Evolutionary conservation across 2,113 vertebrate genomes (phyloP), one percentile per base, ranked within the genome.

Genomic region (Steatornis caripensis): DNA sequence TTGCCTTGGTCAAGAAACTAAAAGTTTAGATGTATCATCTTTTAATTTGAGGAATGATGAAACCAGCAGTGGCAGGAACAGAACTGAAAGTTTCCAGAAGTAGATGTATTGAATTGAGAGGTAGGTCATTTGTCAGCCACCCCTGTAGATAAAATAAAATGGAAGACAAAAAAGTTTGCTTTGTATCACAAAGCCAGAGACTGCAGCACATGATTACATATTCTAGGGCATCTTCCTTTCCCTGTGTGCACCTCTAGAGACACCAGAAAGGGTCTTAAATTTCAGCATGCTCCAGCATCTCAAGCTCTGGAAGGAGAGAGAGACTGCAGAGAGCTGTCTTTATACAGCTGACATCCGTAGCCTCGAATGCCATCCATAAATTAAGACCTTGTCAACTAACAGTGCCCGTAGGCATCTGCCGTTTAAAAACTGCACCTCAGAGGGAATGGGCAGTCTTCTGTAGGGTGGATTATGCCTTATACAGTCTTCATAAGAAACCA

Each of bases 21-120:
- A 78, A 92, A 86, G 70, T 95, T 84, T 89, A 83, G 60, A 81
- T 2, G 10, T 68, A 93, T 49, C 51, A 93, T 93, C 76, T 92
- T 97, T 95, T 96, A 94, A 91, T 93, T 91, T 97, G 91, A 90
- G 91, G 62, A 87, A 90, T 81, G 72, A 85, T 54, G 82, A 77
- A 93, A 80, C 41, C 45, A 91, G 71, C 32, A 71, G 71, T 55
- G 88, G 88, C 94, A 96, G 82, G 61, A 94, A 96, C 83, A 86
- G 64, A 82, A 75, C 27, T 93, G 66, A n/a, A 84, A n/a, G 43
- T 57, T 95, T 86, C 89, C 87, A 55, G 75, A 92, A 85, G 89
- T 17, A 92, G 49, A 76, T 85, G 36, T 62, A 74, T 19, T 88
- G 74, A 87, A 85, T 83, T 85, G 89, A 78, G 89, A 58, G 57